A percentile compares a stretch with the other conserved stretches of the same genome.
Conservation (phyloP, 2,888 invertebrate genomes). For the Nowickia ferox region DNA sequence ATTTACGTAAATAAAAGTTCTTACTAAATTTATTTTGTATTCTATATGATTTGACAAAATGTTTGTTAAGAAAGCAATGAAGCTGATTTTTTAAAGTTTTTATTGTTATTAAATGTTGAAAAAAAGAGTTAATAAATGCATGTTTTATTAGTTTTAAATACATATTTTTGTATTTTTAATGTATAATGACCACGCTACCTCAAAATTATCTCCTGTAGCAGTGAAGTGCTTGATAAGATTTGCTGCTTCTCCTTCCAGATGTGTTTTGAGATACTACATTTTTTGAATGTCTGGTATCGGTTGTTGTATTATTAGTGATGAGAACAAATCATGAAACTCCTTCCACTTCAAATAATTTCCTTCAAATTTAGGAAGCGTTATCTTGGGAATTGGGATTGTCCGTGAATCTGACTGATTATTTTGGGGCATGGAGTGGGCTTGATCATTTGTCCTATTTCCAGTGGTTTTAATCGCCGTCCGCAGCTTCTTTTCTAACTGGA, state of each 20-base stretch:
- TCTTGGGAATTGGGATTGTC: background rate
- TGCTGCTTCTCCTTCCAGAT: conserved; percentile 1
- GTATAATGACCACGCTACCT: background rate
- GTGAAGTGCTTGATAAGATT: conserved; percentile 18
- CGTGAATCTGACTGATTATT: background rate
- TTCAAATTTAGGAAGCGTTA: background rate
- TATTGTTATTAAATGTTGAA: no score
- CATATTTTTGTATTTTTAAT: no score
- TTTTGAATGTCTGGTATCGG: background rate
- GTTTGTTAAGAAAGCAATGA: no score
- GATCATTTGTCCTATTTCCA: background rate
- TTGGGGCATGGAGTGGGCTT: background rate
- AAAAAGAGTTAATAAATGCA: no score
- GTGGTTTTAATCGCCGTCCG: background rate
- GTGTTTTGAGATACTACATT: conserved; percentile 11
- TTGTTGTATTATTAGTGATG: background rate
- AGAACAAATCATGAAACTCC: conserved; percentile 2
- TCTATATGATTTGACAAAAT: no score
- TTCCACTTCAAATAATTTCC: conserved; percentile 4
- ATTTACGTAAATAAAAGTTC: no score
- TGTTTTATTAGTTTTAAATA: no score
- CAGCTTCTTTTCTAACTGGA: conserved; percentile 10
- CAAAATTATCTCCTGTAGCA: conserved; percentile 4
- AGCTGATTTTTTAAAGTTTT: no score
- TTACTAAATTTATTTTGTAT: no score